phyloP scores from a whole-genome alignment of 2,888 invertebrate species.

The Elysia crispata region DNA sequence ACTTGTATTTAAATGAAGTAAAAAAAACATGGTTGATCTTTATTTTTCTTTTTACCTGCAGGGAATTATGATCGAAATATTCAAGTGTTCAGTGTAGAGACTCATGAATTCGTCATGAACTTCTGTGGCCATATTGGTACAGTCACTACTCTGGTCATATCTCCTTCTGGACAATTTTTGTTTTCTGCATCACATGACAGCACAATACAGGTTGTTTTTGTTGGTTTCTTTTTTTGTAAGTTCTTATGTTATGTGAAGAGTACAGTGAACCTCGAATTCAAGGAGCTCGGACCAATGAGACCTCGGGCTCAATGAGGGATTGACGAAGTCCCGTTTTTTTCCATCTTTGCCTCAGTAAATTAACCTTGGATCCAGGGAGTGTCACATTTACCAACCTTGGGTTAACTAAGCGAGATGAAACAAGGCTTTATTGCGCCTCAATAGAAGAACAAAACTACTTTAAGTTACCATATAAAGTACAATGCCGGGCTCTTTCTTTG shows the following conservation, averaged over 20 bases:
- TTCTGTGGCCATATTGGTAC: slow-evolving; percentile 72
- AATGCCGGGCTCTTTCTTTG: too few relatives aligned
- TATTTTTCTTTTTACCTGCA: neutral
- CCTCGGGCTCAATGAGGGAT: too few relatives aligned
- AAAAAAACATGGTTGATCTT: neutral
- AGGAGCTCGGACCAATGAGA: too few relatives aligned
- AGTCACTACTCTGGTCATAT: slow-evolving; percentile 61
- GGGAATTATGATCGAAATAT: slow-evolving; percentile 65
- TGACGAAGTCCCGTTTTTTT: too few relatives aligned
- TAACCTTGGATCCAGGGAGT: too few relatives aligned
- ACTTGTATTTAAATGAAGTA: neutral
- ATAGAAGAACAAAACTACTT: too few relatives aligned
- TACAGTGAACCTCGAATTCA: neutral
- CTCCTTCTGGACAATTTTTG: slow-evolving; percentile 68
- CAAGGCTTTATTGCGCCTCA: too few relatives aligned
- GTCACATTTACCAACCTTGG: too few relatives aligned
- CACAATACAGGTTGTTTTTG: slow-evolving; percentile 66
- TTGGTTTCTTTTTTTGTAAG: too few relatives aligned
- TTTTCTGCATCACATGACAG: slow-evolving; percentile 72
- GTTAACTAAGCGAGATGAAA: too few relatives aligned
- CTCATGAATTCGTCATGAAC: slow-evolving; percentile 63
- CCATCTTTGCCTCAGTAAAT: too few relatives aligned
- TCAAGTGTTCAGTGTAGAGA: slow-evolving; percentile 64
- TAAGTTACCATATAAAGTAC: too few relatives aligned
- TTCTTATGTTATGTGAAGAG: neutral